Percentiles rank a stretch among this genome's conserved stretches.
phyloP scores from a whole-genome alignment of 2,797 vertebrate genomes.

The Peromyscus attwateri region DNA sequence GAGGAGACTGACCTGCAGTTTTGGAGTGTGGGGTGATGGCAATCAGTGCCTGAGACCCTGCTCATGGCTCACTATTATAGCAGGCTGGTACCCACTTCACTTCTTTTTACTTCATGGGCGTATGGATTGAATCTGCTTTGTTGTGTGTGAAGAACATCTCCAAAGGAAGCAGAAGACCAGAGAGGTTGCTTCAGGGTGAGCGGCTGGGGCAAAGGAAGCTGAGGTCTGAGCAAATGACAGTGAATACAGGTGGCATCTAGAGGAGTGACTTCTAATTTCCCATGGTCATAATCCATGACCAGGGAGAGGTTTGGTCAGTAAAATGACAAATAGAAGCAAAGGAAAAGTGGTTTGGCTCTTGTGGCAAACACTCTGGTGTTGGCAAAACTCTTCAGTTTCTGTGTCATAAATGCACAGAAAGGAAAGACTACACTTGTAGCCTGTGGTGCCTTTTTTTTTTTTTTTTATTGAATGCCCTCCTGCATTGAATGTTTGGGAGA shows the following conservation, averaged over 20 bases:
- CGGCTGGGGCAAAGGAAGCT: background rate
- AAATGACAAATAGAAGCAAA: constrained; percentile 23
- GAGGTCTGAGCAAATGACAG: background rate
- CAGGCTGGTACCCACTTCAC: background rate
- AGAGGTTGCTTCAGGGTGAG: background rate
- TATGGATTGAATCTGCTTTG: background rate
- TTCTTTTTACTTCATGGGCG: background rate
- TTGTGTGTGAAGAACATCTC: background rate
- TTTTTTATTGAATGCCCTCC: background rate
- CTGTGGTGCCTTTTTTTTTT: background rate
- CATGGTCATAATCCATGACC: background rate
- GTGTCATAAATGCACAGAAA: background rate
- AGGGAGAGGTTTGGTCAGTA: background rate
- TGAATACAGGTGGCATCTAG: background rate
- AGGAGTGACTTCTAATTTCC: constrained; percentile 2
- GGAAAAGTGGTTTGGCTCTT: background rate
- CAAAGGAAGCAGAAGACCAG: constrained; percentile 26
- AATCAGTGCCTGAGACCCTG: background rate
- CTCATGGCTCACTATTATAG: rapidly evolving
- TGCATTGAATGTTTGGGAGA: constrained; percentile 52
- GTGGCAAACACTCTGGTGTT: background rate
- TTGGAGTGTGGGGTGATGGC: background rate
- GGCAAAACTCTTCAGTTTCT: background rate
- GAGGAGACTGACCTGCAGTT: background rate
- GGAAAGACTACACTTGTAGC: background rate